phyloP scores from a whole-genome alignment of 2,888 invertebrate genomes.

The Sympetrum striolatum region DNA sequence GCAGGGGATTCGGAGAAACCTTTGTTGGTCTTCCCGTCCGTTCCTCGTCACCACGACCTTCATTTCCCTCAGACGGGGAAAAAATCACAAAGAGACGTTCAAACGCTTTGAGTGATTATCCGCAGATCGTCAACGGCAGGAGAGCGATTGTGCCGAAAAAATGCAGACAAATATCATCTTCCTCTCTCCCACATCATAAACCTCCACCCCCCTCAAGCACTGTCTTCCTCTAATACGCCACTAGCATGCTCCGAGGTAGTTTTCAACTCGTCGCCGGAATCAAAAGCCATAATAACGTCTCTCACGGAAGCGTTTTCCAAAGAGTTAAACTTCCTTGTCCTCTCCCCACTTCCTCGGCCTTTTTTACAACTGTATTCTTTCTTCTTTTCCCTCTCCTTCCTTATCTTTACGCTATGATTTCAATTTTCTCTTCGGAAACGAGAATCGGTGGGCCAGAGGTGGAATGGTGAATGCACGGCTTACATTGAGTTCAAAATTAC shows the following conservation, averaged over 20 bases:
- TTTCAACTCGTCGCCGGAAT: neutral
- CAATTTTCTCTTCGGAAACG: neutral
- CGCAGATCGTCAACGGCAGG: neutral
- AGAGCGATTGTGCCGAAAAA: neutral
- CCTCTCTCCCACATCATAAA: neutral
- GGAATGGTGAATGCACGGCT: too few species aligned
- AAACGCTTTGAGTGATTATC: neutral
- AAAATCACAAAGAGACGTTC: neutral
- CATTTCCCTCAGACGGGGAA: neutral
- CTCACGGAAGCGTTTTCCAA: slow-evolving; percentile 27
- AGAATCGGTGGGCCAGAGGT: too few species aligned
- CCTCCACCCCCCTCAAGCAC: neutral
- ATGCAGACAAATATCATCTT: neutral
- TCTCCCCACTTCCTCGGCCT: neutral
- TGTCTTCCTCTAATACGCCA: neutral
- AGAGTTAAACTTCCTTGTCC: neutral
- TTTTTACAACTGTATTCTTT: neutral
- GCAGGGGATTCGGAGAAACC: neutral
- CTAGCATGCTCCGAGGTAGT: slow-evolving; percentile 16
- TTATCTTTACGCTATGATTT: neutral
- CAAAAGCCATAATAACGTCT: slow-evolving; percentile 19
- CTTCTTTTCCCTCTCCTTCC: neutral
- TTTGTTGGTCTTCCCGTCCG: neutral
- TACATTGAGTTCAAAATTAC: too few species aligned
- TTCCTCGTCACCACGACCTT: neutral